Conservation (phyloP, 2,888 invertebrate species). For the Coenonympha arcania region DNA sequence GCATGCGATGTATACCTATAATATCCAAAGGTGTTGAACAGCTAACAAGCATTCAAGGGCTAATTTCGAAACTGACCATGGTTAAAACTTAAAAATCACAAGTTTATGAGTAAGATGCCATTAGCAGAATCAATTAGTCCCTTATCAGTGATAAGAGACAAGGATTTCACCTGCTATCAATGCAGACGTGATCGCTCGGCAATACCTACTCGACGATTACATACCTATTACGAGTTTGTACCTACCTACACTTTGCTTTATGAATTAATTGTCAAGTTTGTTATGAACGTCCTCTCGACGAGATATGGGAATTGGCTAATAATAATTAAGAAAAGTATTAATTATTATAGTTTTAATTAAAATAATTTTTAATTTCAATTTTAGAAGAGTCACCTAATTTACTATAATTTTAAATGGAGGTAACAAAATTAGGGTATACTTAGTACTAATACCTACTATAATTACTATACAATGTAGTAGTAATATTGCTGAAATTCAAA, state of each 20-base stretch:
- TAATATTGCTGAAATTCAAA: too few species aligned
- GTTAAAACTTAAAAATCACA: not conserved
- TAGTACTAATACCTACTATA: too few species aligned
- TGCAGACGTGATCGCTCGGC: conserved; percentile 45
- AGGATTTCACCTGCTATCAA: conserved; percentile 50
- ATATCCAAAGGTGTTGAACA: not conserved
- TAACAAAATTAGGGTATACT: too few species aligned
- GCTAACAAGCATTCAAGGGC: not conserved
- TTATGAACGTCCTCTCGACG: not conserved
- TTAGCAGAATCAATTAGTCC: conserved; percentile 36
- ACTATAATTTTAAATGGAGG: too few species aligned
- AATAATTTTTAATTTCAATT: too few species aligned
- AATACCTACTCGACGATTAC: conserved; percentile 13
- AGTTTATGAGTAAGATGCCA: conserved; percentile 1
- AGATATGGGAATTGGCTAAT: conserved; percentile 1
- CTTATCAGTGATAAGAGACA: conserved; percentile 29
- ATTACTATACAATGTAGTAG: too few species aligned
- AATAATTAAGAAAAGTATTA: too few species aligned
- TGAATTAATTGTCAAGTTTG: conserved; percentile 21
- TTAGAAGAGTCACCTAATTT: too few species aligned
- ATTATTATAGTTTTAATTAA: too few species aligned
- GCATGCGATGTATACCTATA: too few species aligned
- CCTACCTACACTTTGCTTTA: too few species aligned
- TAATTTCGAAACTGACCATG: conserved; percentile 1
- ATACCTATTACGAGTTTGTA: conserved; percentile 17